Evolutionary conservation across 2,888 invertebrate species (phyloP), one percentile per base, ranked within the genome.

Genomic region (Isotomurus palustris): DNA sequence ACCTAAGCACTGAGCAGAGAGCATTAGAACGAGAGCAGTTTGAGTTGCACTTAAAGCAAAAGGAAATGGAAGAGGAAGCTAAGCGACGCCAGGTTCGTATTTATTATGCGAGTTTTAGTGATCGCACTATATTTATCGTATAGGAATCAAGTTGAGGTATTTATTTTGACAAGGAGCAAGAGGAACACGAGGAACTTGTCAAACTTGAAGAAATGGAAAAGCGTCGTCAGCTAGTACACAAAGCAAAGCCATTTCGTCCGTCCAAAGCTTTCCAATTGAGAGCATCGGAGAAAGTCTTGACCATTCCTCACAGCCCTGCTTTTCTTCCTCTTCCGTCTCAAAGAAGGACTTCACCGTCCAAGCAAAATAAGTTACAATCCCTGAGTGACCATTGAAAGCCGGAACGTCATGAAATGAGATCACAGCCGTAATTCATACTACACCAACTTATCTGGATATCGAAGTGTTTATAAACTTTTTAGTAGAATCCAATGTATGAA

Each of bases 1-100:
- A 78, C 3, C 73, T 88, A n/a, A 81, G 81, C 49, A 84, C 85
- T 1, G 83, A 84, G 56, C 79, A 79, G 60, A 75, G 88, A 55
- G 83, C 83, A 0, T 78, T 76, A 12, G 82, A 85, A 58, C 75
- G 86, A 29, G 80, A 79, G 44, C 78, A 77, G 38, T 86, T 82
- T 75, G 83, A 86, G 1, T 76, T 79, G 29, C 74, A 75, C 40
- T 64, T 82, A 2, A 74, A 73, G 14, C 70, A 71, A 14, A 82
- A 80, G 71, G 81, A 82, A 63, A 78, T 78, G 45, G 79, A 81
- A 60, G 78, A 81, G 53, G 76, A 76, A 47, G 78, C 79, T 53
- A 76, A 73, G 62, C 61, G 76, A 10, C 74, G 75, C 61, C 32
- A 60, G 55, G 60, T 60, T 53, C 17, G 53, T 10, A 29, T 25